A percentile compares a stretch with the other conserved stretches of the same genome.
Evolutionary conservation across 2,113 vertebrate species (phyloP).

Genomic region (Oplegnathus fasciatus): DNA sequence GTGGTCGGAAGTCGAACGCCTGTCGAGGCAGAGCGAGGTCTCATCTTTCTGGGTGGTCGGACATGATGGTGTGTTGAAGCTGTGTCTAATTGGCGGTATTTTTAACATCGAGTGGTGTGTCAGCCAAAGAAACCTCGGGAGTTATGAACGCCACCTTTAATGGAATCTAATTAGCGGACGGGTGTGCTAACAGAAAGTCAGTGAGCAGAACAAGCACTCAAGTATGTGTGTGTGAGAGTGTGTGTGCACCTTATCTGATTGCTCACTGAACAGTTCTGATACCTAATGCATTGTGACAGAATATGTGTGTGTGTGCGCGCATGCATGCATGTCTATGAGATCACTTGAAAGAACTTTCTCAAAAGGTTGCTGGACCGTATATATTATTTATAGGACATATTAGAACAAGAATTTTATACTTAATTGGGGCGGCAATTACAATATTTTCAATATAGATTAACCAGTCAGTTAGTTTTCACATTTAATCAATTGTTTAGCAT

Average conservation of each 20-base stretch:
- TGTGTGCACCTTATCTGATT: slow-evolving; percentile 46
- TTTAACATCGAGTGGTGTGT: slow-evolving; percentile 65
- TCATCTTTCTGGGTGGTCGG: slow-evolving; percentile 69
- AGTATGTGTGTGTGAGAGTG: slow-evolving; percentile 26
- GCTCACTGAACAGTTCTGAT: slow-evolving; percentile 61
- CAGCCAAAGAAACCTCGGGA: slow-evolving; percentile 70
- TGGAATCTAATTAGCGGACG: slow-evolving; percentile 82
- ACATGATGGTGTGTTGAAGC: slow-evolving; percentile 62
- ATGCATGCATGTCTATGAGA: slow-evolving; percentile 20
- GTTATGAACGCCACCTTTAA: slow-evolving; percentile 80
- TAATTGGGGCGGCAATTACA: background rate
- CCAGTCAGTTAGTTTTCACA: background rate
- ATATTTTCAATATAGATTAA: background rate
- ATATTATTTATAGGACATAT: background rate
- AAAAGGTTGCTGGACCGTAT: background rate
- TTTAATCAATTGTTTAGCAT: background rate
- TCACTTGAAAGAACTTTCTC: slow-evolving; percentile 27
- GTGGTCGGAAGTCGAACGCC: slow-evolving; percentile 43
- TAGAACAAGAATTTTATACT: background rate
- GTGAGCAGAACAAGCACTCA: slow-evolving; percentile 64
- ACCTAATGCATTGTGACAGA: slow-evolving; percentile 71
- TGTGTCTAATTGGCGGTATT: slow-evolving; percentile 79
- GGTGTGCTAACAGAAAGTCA: slow-evolving; percentile 66
- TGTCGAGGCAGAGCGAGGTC: slow-evolving; percentile 58
- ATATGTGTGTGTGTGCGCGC: background rate